A percentile compares a stretch with the other conserved stretches of the same genome.
Evolutionary conservation across 2,797 vertebrate genomes (phyloP).

Genomic region (Eospalax fontanierii): DNA sequence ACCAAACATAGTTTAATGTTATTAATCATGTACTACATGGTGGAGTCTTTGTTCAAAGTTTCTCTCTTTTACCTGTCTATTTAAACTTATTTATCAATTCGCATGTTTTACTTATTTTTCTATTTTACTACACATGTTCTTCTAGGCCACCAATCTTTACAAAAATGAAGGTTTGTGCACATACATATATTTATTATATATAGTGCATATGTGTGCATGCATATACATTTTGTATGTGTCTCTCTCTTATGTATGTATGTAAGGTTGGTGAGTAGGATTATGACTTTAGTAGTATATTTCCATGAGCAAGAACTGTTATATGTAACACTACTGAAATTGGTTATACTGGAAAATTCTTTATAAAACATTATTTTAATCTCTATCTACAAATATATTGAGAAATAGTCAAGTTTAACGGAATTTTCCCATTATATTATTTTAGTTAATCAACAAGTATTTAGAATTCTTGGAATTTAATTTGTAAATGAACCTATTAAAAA

Average conservation of each 20-base stretch:
- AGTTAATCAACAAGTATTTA: slow-evolving; percentile 17
- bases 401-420: slow-evolving; percentile 32
- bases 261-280: slow-evolving; percentile 27
- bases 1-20: slow-evolving; percentile 47
- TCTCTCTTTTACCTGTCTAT: slow-evolving; percentile 34
- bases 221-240: neutral
- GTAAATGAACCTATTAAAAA: slow-evolving; percentile 51
- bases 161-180: neutral
- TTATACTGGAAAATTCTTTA: neutral
- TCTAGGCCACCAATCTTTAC: neutral
- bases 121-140: slow-evolving; percentile 28
- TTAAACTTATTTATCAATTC: slow-evolving; percentile 42
- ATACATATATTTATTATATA: neutral
- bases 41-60: slow-evolving; percentile 39
- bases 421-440: slow-evolving; percentile 56
- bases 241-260: neutral
- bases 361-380: slow-evolving; percentile 66
- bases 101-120: slow-evolving; percentile 38
- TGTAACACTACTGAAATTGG: slow-evolving; percentile 47
- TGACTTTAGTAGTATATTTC: slow-evolving; percentile 41
- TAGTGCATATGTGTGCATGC: neutral
- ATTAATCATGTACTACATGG: slow-evolving; percentile 24
- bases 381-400: slow-evolving; percentile 25
- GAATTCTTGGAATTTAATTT: slow-evolving; percentile 49
- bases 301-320: slow-evolving; percentile 45